Evolutionary conservation across 2,888 invertebrate species (phyloP), one percentile per base, ranked within the genome.

Genomic region (Hoplodrina ambigua): DNA sequence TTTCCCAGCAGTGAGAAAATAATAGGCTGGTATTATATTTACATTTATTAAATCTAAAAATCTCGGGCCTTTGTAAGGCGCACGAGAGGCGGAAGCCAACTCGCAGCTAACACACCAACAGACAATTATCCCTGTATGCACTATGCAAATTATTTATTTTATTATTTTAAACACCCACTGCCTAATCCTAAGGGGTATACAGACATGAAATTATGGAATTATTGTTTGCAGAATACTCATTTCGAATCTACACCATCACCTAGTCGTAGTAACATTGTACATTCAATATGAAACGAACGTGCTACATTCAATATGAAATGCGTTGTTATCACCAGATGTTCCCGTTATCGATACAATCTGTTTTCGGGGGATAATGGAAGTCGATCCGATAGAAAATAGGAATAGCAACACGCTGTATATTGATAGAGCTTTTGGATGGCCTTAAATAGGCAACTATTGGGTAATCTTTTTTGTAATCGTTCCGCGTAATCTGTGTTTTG

Each of bases 271-370:
- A 55, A 46, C 25, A 55, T 49, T 69, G 52, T 46, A 73, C 59
- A 60, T 69, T 56, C 68, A 54, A 53, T 63, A 69, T 74, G 63
- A 57, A 78, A 74, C 19, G 54, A 41, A 54, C 55, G 52, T 41
- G 52, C 49, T 60, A 73, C 44, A 54, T 79, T 63, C 69, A 60
- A 69, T 77, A 74, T 69, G 75, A 69, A 77, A 79, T 50, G 79
- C 69, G 79, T 79, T 73, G 69, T 74, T 77, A 69, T 64, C 60
- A 74, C 69, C 77, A 77, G 77, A 79, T 77, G 77, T 74, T 57
- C 53, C 63, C 53, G 63, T 57, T 77, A 64, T 77, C 63, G 63
- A 74, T 72, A 80, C 72, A 62, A 76, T 79, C 63, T 67, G 53
- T 76, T 76, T 78, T 66, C 61, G 80, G 57, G 56, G 56, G 37